Evolutionary conservation across 2,797 vertebrate genomes (phyloP).

Genomic region (Dryobates pubescens): DNA sequence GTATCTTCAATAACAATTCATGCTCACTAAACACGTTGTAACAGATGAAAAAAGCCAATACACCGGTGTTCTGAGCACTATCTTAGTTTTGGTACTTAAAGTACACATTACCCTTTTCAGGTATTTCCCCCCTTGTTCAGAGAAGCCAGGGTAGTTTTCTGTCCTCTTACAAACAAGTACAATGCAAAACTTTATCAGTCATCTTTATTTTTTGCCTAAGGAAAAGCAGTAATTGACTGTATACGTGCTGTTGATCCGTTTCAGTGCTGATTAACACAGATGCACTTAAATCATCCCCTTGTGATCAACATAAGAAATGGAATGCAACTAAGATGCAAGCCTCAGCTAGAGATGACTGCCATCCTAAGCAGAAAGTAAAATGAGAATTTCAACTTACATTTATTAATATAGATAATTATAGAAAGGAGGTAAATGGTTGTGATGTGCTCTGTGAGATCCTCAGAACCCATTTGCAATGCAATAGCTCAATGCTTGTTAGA

Average conservation of each 20-base stretch:
- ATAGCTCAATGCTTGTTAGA: background rate
- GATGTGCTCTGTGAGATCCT: background rate
- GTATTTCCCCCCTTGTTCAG: background rate
- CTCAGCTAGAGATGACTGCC: background rate
- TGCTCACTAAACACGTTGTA: accelerated
- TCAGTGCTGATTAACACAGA: background rate
- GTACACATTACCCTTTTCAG: background rate
- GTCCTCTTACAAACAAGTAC: background rate
- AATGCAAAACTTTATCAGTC: background rate
- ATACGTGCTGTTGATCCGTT: background rate
- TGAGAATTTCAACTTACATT: background rate
- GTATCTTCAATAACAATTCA: background rate
- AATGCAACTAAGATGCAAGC: background rate
- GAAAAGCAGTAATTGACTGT: background rate
- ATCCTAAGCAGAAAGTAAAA: background rate
- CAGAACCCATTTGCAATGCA: background rate
- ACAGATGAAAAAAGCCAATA: background rate
- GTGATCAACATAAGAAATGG: background rate
- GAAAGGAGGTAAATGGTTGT: background rate
- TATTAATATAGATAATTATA: background rate
- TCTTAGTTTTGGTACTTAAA: background rate
- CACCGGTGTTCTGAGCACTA: background rate
- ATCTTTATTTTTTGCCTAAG: background rate
- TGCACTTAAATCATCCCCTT: background rate
- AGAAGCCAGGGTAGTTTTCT: background rate